Base-by-base conservation (phyloP, 2,113 vertebrate genomes). In the Corydoras maculifer region DNA sequence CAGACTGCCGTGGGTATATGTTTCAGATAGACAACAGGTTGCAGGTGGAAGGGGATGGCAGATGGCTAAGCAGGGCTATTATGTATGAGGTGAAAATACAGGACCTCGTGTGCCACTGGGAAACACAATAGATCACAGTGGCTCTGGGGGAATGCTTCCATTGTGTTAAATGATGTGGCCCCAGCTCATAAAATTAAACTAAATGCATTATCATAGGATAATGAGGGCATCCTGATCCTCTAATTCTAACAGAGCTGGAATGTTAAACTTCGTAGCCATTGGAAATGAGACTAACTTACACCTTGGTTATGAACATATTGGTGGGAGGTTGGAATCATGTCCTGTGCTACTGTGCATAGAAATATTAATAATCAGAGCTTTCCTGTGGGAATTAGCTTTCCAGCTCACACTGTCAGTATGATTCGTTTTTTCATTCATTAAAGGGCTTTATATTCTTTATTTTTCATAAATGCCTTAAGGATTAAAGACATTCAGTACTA, bases 21-120 rank as follows among this genome's bases (percentile, higher is more conserved):
- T 63, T 11, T 63, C 49, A 55, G 55, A 18, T 65, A 43, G 78
- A 58, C 82, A 86, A 89, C 87, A 89, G 88, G 88, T 88, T 87
- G 85, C 74, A 83, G 79, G 79, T 84, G 81, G 81, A 84, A 84
- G 85, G 75, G 78, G 32, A 58, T 73, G 82, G 82, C 88, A 89
- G 87, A 89, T 90, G 88, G 89, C 78, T 65, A 55, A 78, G 73
- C 78, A 58, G 63, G 77, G 61, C 68, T 43, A n/a, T 78, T 76
- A 68, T 43, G 63, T 57, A 65, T 70, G 50, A 32, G 10, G 15
- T 68, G 49, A 76, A 29, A 78, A 61, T 76, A 75, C 75, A 71
- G 76, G 75, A 81, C 86, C 79, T 83, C 63, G 3, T 68, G 2
- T 79, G 72, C 65, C 65, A 74, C 72, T 74, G 3, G 48, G 3